Base-by-base conservation (phyloP, 1,140 invertebrate species). In the Aphelinus certus region DNA sequence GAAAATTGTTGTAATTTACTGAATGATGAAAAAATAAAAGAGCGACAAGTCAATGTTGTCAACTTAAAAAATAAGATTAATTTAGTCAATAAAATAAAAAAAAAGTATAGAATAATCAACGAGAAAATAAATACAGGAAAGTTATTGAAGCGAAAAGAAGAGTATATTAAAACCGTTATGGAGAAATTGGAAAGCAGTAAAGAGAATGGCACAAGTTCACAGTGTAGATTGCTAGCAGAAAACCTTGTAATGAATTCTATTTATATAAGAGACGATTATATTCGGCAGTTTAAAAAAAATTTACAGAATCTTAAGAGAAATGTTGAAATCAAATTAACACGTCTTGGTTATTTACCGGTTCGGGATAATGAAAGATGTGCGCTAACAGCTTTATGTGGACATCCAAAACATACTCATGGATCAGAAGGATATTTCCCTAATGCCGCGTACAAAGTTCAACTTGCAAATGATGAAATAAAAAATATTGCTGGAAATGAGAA, bases 141-240 rank as follows among this genome's bases (percentile, higher is more conserved):
- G 1, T 58, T 68, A n/a, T 48, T 68, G 43, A 5, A 68, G 58
- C n/a, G 45, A 3, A 68, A 68, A 68, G 66, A 68, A 48, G n/a
- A 46, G n/a, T 68, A n/a, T 58, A 47, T 43, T 45, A 56, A 46
- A 58, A 68, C n/a, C 10, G 55, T 68, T 47, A 68, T 68, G 42
- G 0, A 10, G 5, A 58, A 68, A 47, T 57, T 68, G 26, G n/a
- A 60, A 7, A n/a, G 4, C 9, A 60, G 26, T 43, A 60, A 55
- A 55, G 64, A 66, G 42, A 6, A 2, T 55, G 7, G 49, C 5
- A 26, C 3, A 26, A 10, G 5, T 7, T 3, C 3, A 55, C 5
- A 43, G n/a, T n/a, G 66, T 26, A 68, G 66, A 58, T 46, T 58
- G 26, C 7, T 47, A 57, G 66, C 66, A 4, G 66, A 68, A 6